Evolutionary conservation across 2,888 invertebrate genomes (phyloP), one percentile per base, ranked within the genome.

Genomic region (Amblyjoppa proteus): DNA sequence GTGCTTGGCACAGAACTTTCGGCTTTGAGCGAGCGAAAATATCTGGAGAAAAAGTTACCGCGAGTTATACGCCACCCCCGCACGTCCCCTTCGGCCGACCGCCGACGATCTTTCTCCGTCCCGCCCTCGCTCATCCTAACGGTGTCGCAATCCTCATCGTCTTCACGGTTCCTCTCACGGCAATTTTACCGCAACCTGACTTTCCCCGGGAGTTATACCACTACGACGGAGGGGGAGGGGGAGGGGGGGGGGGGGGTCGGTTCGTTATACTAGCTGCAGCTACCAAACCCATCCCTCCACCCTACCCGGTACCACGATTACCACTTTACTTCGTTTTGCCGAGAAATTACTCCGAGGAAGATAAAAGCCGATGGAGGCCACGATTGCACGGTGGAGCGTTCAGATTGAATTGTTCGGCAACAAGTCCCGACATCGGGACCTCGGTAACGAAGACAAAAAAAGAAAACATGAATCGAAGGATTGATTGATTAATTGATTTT

Each of bases 1-100:
- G 88, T 87, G 87, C 88, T 88, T 85, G 88, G 88, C 87, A 88
- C 88, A 84, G 53, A 88, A 88, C 88, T 88, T 86, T 86, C 85
- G 80, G 38, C 84, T 58, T 80, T 85, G 79, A 81, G 79, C 70
- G 81, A 85, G 78, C 80, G 61, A 85, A 82, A 88, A 87, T 85
- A 87, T 86, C 74, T 41, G 69, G 51, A 69, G 74, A 88, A 86
- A 76, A 88, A 86, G 84, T 85, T 85, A 13, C 45, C 3, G 85
- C 70, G 80, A 83, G 85, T 86, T 86, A 64, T 74, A 81, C 77
- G 49, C 38, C 77, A 53, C 49, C 25, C 34, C 34, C 56, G 31
- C 13, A 13, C 20, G 13, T 41, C 34, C n/a, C 53, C 61, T 45
- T 28, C 49, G 49, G n/a, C 41, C 53, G n/a, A 64, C 45, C 64